These are phyloP conservation scores for Acipenser ruthenus DNA, from an alignment of 2,797 vertebrate species.

Conservation along the genomic window DNA sequence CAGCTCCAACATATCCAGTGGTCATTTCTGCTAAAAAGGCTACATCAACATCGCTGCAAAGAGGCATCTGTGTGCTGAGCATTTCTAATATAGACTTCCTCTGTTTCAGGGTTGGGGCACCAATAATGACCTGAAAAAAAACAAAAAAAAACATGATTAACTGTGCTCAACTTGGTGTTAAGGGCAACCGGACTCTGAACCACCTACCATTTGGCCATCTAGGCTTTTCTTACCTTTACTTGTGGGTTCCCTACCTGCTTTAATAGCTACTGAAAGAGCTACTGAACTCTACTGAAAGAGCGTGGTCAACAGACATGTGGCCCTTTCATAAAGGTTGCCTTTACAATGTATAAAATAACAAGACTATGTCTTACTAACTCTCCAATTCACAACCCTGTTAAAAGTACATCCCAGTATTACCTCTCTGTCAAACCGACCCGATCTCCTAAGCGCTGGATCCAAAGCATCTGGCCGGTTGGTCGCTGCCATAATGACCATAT, in stretches of 20 bases:
- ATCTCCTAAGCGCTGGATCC: slow-evolving; percentile 81
- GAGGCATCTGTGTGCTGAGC: slow-evolving; percentile 67
- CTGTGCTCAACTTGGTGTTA: no score
- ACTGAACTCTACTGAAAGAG: no score
- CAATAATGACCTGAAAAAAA: slow-evolving; percentile 69
- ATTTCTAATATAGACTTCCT: slow-evolving; percentile 71
- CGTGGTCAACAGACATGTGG: no score
- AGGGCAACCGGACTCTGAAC: no score
- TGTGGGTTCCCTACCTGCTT: no score
- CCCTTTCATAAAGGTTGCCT: no score
- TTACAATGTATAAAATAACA: no score
- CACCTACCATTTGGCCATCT: no score
- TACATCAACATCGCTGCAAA: slow-evolving; percentile 56
- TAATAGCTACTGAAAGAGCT: no score
- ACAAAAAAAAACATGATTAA: neutral
- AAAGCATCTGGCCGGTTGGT: slow-evolving; percentile 81
- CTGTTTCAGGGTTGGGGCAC: slow-evolving; percentile 73
- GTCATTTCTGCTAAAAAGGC: slow-evolving; percentile 72
- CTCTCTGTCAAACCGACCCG: slow-evolving; percentile 89
- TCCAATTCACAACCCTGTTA: no score
- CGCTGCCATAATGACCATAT: slow-evolving; percentile 73
- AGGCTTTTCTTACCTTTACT: no score
- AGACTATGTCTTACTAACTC: no score
- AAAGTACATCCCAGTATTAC: slow-evolving; percentile 37
- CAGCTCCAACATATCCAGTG: slow-evolving; percentile 83